Evolutionary conservation across 2,888 invertebrate genomes (phyloP), one percentile per base, ranked within the genome.

Genomic region (Metellina segmentata): DNA sequence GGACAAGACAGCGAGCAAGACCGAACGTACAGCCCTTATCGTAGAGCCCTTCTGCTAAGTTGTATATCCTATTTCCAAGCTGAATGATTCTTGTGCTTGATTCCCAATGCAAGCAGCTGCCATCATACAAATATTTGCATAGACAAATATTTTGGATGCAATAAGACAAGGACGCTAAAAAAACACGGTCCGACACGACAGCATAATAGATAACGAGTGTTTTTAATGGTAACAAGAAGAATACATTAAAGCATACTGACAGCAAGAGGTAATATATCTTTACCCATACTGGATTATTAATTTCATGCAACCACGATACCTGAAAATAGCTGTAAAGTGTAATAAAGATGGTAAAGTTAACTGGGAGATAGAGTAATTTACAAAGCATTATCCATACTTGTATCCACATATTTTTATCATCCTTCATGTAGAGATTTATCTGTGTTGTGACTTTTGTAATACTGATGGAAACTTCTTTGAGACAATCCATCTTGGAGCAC

Each of bases 121-220:
- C 53, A 72, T 1, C 5, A 74, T 16, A 88, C 20, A 13, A 48
- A 1, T 13, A 19, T 34, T 34, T 34, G 34, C 19, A 7, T 81
- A 61, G 19, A 19, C 2, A 19, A 5, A 16, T 49, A 20, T 53
- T 75, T 19, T 20, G 48, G 61, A 48, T 85, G 49, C 8, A 85
- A 2, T 7, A 53, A 16, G 5, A 53, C n/a, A 19, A 61, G 48
- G 6, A 85, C 11, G 16, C 53, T 75, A 69, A 85, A 85, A 69
- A 1, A n/a, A n/a, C n/a, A n/a, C n/a, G n/a, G n/a, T n/a, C n/a
- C n/a, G n/a, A n/a, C n/a, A n/a, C n/a, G n/a, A 51, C 19, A 9
- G 70, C 49, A 7, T 86, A 86, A 13, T 78, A 71, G 8, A 70
- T 5, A 8, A 34, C 20, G 51, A 86, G 78, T 8, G 20, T 51